Conservation (phyloP, 2,888 invertebrate species). For the Hemaris fuciformis region DNA sequence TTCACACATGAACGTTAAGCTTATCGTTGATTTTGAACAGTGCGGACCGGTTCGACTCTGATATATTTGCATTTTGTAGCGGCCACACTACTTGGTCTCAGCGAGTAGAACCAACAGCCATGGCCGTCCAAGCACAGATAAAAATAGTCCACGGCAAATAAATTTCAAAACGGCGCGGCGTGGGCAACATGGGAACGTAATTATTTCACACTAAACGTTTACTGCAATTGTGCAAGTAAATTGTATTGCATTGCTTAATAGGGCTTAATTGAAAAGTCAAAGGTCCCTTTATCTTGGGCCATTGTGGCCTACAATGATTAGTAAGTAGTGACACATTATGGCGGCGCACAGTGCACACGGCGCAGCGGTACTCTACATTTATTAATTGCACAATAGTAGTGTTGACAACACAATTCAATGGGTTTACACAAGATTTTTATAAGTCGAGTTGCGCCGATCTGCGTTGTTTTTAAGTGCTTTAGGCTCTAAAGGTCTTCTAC, state of each 20-base stretch:
- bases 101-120: slow-evolving; percentile 36
- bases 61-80: slow-evolving; percentile 56
- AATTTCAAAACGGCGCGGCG: slow-evolving; percentile 16
- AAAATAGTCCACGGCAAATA: slow-evolving; percentile 41
- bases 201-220: slow-evolving; percentile 12
- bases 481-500: slow-evolving; percentile 10
- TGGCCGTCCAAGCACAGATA: slow-evolving; percentile 34
- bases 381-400: slow-evolving; percentile 28
- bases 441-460: background rate
- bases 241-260: slow-evolving; percentile 47
- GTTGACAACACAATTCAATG: background rate
- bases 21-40: slow-evolving; percentile 35
- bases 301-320: slow-evolving; percentile 39
- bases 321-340: slow-evolving; percentile 39
- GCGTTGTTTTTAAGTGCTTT: background rate
- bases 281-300: slow-evolving; percentile 45
- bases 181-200: background rate
- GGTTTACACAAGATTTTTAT: background rate
- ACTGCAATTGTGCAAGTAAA: slow-evolving; percentile 42
- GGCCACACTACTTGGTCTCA: slow-evolving; percentile 39
- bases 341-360: slow-evolving; percentile 21
- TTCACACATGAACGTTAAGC: slow-evolving; percentile 35
- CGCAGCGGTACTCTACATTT: slow-evolving; percentile 25
- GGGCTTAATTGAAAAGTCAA: slow-evolving; percentile 57
- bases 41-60: slow-evolving; percentile 53